phyloP scores from a whole-genome alignment of 2,797 vertebrate species.

The Mergus octosetaceus region DNA sequence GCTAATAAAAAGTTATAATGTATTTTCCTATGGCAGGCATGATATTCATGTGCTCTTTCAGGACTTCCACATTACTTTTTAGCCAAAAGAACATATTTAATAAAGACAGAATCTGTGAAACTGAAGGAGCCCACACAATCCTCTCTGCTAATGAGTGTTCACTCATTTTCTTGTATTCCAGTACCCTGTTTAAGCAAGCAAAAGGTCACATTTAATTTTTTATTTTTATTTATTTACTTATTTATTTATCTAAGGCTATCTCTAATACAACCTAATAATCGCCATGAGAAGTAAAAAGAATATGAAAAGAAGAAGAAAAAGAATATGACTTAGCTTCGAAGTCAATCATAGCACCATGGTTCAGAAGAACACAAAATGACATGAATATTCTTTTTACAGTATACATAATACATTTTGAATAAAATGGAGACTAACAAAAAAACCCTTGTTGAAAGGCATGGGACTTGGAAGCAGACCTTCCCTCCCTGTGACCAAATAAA shows the following conservation, averaged over 20 bases:
- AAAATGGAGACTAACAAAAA: background rate
- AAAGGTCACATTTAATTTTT: background rate
- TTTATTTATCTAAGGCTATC: too few relatives aligned
- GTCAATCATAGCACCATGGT: background rate
- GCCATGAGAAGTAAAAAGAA: background rate
- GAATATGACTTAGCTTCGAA: background rate
- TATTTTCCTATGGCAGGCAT: background rate
- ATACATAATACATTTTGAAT: background rate
- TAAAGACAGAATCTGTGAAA: background rate
- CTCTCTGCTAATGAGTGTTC: background rate
- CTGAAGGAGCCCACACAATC: background rate
- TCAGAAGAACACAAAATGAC: background rate
- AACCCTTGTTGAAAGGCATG: background rate
- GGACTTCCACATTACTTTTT: background rate
- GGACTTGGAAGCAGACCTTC: background rate
- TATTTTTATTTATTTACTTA: background rate
- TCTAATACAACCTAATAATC: background rate
- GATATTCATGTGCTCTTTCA: background rate
- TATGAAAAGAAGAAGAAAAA: background rate
- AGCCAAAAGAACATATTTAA: background rate
- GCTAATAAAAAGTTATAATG: background rate
- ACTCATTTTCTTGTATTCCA: background rate
- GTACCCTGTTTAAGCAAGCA: background rate
- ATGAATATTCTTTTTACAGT: background rate
- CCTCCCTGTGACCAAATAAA: accelerated